A percentile compares a stretch with the other conserved stretches of the same genome.
phyloP scores from a whole-genome alignment of 2,888 invertebrate genomes.

The Sminthurides aquaticus region DNA sequence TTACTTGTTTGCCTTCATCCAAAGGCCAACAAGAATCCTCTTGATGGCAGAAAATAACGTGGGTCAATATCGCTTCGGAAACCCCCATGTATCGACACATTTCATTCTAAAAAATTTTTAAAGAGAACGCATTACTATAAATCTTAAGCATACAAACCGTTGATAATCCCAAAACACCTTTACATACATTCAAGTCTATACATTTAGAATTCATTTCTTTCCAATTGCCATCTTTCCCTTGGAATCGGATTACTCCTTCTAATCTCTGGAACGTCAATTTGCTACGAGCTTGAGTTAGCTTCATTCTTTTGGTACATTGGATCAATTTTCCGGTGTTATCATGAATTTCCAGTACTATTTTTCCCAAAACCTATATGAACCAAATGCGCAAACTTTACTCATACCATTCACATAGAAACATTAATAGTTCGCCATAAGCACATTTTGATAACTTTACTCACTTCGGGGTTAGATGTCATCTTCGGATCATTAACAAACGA shows the following conservation, averaged over 20 bases:
- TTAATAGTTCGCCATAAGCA: no score
- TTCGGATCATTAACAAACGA: conserved; percentile 89
- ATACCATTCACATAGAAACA: no score
- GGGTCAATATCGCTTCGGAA: conserved; percentile 85
- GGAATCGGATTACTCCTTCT: conserved; percentile 56
- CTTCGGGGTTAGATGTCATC: conserved; percentile 56
- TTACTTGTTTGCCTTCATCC: conserved; percentile 85
- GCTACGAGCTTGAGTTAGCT: conserved; percentile 52
- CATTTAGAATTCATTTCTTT: conserved; percentile 35
- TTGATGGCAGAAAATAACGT: conserved; percentile 98
- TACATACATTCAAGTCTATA: conserved; percentile 37
- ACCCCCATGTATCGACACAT: conserved; percentile 71
- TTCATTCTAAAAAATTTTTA: conserved; percentile 48
- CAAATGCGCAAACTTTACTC: no score
- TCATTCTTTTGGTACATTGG: conserved; percentile 62
- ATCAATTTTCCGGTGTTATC: conserved; percentile 58
- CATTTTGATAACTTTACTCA: no score
- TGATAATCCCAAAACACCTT: not conserved
- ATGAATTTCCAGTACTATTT: conserved; percentile 51
- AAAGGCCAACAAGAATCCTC: conserved; percentile 95
- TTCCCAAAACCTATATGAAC: conserved; percentile 44
- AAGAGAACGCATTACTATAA: not conserved
- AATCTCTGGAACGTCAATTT: conserved; percentile 57
- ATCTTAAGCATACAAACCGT: not conserved
- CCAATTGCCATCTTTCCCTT: conserved; percentile 41